Conservation (phyloP, 2,797 vertebrate species). For the Peromyscus aztecus region DNA sequence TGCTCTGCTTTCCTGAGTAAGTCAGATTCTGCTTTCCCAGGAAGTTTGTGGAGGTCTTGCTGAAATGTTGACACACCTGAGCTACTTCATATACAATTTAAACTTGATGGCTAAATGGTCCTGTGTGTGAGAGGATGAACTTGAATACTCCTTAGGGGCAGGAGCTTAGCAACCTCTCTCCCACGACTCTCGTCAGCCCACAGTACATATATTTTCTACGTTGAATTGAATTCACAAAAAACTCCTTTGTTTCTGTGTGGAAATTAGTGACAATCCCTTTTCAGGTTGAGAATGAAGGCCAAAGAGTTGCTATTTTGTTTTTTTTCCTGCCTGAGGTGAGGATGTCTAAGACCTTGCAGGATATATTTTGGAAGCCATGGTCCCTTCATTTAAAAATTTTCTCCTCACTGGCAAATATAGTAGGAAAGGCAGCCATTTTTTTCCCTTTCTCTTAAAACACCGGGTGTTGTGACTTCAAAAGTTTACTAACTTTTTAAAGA, state of each 20-base stretch:
- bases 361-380: not conserved
- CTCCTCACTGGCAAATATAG: not conserved
- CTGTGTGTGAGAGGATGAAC: not conserved
- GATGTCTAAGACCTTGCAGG: not conserved
- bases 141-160: not conserved
- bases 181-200: not conserved
- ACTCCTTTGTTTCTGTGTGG: constrained; percentile 39
- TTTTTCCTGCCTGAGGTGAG: not conserved
- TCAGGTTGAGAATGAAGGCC: not conserved
- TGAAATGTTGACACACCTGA: constrained; percentile 44
- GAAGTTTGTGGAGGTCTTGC: constrained; percentile 27
- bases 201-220: not conserved
- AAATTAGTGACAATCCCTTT: constrained; percentile 9
- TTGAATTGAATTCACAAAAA: constrained; percentile 30
- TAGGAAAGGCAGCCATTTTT: not conserved
- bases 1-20: constrained; percentile 19
- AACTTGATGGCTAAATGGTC: constrained; percentile 31
- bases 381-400: not conserved
- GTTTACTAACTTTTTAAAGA: constrained; percentile 65
- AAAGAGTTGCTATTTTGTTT: not conserved
- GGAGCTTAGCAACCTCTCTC: not conserved
- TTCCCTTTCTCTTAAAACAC: constrained; percentile 47
- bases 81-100: constrained; percentile 40
- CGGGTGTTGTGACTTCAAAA: constrained; percentile 57
- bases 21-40: not conserved